Percentiles rank a stretch among this genome's conserved stretches.
These are phyloP conservation scores for Ranitomeya imitator DNA, from an alignment of 2,113 vertebrate genomes.

Conservation along the genomic window DNA sequence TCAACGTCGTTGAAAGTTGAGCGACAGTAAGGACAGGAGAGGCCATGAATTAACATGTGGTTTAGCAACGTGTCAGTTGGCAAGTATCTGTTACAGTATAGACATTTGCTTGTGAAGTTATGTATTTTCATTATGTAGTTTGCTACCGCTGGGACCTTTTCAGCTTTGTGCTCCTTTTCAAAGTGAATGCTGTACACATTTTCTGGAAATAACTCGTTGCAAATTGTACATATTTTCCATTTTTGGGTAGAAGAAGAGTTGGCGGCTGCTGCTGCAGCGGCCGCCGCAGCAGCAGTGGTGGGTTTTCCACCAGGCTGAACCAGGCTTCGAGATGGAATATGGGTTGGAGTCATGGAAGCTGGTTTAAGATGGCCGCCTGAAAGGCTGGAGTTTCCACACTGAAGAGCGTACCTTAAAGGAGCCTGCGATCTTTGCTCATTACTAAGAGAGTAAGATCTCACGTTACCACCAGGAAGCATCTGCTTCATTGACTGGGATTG, in stretches of 20 bases:
- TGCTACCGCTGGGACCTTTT: slow-evolving; percentile 96
- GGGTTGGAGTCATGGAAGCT: slow-evolving; percentile 76
- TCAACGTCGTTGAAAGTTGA: slow-evolving; percentile 97
- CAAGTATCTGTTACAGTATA: slow-evolving; percentile 98
- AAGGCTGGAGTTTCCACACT: slow-evolving; percentile 74
- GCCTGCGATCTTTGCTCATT: slow-evolving; percentile 74
- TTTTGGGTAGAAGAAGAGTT: slow-evolving; percentile 93
- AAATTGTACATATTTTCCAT: slow-evolving; percentile 99
- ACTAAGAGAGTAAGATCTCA: slow-evolving; percentile 78
- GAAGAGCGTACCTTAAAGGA: slow-evolving; percentile 76
- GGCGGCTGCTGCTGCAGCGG: slow-evolving; percentile 69
- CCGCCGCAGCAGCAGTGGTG: slow-evolving; percentile 77
- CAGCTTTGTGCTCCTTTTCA: slow-evolving; percentile 97
- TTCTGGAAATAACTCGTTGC: slow-evolving; percentile 97
- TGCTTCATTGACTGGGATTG: slow-evolving; percentile 91
- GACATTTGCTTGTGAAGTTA: slow-evolving; percentile 98
- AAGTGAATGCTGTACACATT: slow-evolving; percentile 97
- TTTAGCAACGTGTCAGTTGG: slow-evolving; percentile 96
- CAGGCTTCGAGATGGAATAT: slow-evolving; percentile 72
- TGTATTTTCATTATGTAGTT: slow-evolving; percentile 99
- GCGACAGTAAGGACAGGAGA: slow-evolving; percentile 93
- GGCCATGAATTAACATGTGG: slow-evolving; percentile 96
- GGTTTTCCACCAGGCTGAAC: slow-evolving; percentile 75
- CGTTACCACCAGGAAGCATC: slow-evolving; percentile 80
- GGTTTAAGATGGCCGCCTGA: slow-evolving; percentile 81